Base-by-base conservation (phyloP, 2,888 invertebrate genomes). In the Gymnoscelis rufifasciata region DNA sequence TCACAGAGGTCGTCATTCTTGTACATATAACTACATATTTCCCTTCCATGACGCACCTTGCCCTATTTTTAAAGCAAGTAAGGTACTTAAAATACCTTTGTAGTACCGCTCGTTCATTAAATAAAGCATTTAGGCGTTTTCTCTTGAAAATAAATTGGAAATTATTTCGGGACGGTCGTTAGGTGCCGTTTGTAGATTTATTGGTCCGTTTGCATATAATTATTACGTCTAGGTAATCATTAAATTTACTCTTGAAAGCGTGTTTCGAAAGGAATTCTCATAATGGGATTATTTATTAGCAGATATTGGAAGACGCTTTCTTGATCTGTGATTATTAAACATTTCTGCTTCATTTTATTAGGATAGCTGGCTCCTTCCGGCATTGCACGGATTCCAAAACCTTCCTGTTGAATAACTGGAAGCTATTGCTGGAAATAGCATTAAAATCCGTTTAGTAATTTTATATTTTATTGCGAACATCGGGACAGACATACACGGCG, bases 201-300 rank as follows among this genome's bases (percentile, higher is more conserved):
- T 51, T 52, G 36, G 30, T 28, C 46, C 28, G 46, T 38, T 33
- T 38, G 51, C 31, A 44, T 46, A 37, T 49, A 56, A 54, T 57
- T 54, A 52, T 52, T 33, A 11, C 7, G 47, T 43, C 41, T 43
- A 19, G 19, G 19, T 19, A 19, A 51, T 51, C 48, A 43, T 35
- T 26, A 35, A 52, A 53, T 59, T 51, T 51, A 42, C 47, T 43
- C 51, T 37, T 49, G 19, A 47, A 44, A 41, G 41, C 30, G 13
- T 40, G 7, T 6, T 26, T 6, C 7, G 26, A 19, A 19, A 7
- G 26, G 26, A 26, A 7, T 26, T 26, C 8, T 8, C 26, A 26
- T 8, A 19, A 3, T 19, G 3, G 19, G 26, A 26, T 7, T 26
- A 26, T 26, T 26, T 26, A 26, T 6, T 8, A 6, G 26, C 8